Evolutionary conservation across 2,888 invertebrate genomes (phyloP).

Genomic region (Pecten maximus): DNA sequence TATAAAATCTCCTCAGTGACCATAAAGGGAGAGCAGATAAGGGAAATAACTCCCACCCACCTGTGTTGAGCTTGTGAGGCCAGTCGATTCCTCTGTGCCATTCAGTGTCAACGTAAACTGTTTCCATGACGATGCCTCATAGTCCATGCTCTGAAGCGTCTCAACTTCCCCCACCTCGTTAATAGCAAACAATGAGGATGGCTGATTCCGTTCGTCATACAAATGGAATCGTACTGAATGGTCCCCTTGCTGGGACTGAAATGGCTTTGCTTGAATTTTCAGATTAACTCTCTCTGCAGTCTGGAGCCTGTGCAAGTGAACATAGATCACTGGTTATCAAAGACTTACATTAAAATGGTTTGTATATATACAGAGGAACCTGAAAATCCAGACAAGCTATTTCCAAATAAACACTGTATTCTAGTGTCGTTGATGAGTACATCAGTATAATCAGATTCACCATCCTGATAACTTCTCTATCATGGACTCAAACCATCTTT

Average conservation of each 20-base stretch:
- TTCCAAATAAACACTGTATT: not conserved
- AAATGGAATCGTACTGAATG: constrained; percentile 87
- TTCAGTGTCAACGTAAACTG: constrained; percentile 96
- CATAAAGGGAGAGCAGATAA: constrained; percentile 87
- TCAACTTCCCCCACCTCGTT: constrained; percentile 89
- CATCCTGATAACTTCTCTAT: no score
- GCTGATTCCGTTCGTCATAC: constrained; percentile 96
- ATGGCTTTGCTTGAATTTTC: constrained; percentile 98
- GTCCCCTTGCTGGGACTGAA: constrained; percentile 89
- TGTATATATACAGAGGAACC: not conserved
- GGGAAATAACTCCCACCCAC: constrained; percentile 88
- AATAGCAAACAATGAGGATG: constrained; percentile 73
- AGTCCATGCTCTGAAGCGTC: constrained; percentile 96
- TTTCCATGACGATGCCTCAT: constrained; percentile 87
- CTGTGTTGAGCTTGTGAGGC: constrained; percentile 97
- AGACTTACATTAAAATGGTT: not conserved
- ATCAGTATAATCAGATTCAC: no score
- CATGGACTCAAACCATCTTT: no score
- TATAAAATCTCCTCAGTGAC: no score
- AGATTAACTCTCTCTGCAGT: constrained; percentile 88
- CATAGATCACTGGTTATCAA: not conserved
- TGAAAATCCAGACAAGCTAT: not conserved
- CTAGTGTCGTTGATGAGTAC: no score
- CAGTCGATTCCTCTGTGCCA: constrained; percentile 97
- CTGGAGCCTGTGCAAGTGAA: constrained; percentile 74